phyloP scores from a whole-genome alignment of 2,888 invertebrate species.

The Drosophila neotestacea region DNA sequence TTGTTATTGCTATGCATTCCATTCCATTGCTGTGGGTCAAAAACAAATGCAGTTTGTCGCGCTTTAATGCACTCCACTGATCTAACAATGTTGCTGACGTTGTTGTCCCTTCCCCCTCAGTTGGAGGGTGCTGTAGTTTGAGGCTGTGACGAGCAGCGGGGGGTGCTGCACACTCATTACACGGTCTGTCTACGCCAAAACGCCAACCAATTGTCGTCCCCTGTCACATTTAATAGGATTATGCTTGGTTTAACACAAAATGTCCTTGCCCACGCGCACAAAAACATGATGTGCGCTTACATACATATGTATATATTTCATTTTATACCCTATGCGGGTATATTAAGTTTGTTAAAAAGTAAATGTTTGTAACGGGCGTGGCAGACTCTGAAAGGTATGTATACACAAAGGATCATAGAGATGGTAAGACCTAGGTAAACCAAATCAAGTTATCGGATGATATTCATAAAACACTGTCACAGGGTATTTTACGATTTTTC shows the following conservation, averaged over 20 bases:
- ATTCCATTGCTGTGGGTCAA: conserved; percentile 20
- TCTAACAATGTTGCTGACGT: conserved; percentile 49
- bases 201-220: conserved; percentile 74
- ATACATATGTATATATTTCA: not conserved
- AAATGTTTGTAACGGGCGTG: no score
- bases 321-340: not conserved
- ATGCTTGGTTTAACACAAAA: conserved; percentile 80
- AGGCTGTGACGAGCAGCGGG: not conserved
- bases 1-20: conserved; percentile 32
- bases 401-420: no score
- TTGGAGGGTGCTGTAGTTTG: no score
- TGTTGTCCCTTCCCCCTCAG: not conserved
- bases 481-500: no score
- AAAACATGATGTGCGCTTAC: conserved; percentile 10
- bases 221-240: conserved; percentile 78
- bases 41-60: conserved; percentile 73
- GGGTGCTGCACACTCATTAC: conserved; percentile 33
- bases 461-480: no score
- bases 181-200: conserved; percentile 57
- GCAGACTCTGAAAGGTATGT: no score
- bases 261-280: conserved; percentile 47
- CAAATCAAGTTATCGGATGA: no score
- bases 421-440: no score
- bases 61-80: conserved; percentile 74
- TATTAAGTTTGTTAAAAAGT: not conserved